Evolutionary conservation across 1,140 invertebrate genomes (phyloP).

Genomic region (Conus betulinus): DNA sequence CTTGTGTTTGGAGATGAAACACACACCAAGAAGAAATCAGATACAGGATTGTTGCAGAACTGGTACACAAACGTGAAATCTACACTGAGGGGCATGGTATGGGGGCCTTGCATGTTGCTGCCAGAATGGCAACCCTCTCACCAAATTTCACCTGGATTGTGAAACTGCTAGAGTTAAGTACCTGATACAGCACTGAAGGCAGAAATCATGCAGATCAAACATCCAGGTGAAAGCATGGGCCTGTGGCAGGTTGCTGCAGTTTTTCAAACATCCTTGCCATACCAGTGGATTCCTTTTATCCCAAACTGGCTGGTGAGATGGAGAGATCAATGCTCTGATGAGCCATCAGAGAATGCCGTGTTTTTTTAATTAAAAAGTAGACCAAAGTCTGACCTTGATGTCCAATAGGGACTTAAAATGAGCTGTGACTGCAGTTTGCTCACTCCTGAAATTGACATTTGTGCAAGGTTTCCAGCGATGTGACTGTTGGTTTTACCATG

Average conservation of each 20-base stretch:
- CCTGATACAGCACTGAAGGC: background rate
- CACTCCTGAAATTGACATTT: too few species aligned
- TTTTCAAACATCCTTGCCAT: background rate
- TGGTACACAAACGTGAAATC: background rate
- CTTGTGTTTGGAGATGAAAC: background rate
- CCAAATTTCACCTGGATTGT: too few species aligned
- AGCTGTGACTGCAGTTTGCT: too few species aligned
- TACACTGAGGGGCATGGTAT: background rate
- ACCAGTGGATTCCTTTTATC: conserved; percentile 14
- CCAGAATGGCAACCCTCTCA: background rate
- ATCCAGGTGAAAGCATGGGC: background rate
- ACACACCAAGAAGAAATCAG: conserved; percentile 9
- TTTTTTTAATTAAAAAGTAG: background rate
- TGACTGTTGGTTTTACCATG: too few species aligned
- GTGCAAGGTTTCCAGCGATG: too few species aligned
- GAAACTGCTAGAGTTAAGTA: background rate
- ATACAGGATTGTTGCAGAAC: background rate
- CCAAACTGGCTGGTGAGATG: background rate
- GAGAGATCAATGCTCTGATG: background rate
- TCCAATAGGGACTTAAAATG: too few species aligned
- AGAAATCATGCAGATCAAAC: conserved; percentile 9
- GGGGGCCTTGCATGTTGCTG: background rate
- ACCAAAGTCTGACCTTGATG: too few species aligned
- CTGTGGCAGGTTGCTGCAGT: conserved; percentile 6
- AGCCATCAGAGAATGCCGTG: background rate